These are phyloP conservation scores for Bufotes viridis DNA, from an alignment of 2,797 vertebrate genomes.

Conservation along the genomic window DNA sequence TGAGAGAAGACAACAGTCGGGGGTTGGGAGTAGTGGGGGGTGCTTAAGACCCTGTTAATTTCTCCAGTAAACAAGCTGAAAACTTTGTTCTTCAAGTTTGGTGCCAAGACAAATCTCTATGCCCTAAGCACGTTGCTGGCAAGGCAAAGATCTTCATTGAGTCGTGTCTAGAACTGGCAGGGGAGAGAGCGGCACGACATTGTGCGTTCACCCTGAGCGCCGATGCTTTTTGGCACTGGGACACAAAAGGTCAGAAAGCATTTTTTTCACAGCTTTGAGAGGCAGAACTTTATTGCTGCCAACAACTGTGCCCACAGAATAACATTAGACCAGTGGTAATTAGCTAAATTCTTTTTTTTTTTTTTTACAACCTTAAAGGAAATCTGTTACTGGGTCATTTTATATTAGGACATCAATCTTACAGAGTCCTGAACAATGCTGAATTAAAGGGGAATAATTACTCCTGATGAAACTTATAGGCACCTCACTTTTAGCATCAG, in stretches of 20 bases:
- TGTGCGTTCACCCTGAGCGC: slow-evolving; percentile 6
- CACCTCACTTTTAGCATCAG: neutral
- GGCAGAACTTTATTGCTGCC: slow-evolving; percentile 6
- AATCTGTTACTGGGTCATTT: neutral
- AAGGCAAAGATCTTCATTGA: slow-evolving; percentile 40
- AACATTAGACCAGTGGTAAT: neutral
- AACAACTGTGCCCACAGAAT: neutral
- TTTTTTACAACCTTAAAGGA: neutral
- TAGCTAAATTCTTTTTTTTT: neutral
- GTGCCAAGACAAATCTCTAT: slow-evolving; percentile 9
- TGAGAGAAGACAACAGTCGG: neutral
- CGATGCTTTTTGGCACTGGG: slow-evolving; percentile 14
- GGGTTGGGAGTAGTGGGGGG: neutral
- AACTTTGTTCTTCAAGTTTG: slow-evolving; percentile 11
- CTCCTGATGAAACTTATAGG: neutral
- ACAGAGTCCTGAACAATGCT: neutral
- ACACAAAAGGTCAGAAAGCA: slow-evolving; percentile 19
- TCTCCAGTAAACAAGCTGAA: slow-evolving; percentile 62
- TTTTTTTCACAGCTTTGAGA: slow-evolving; percentile 12
- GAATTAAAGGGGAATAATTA: too few species aligned
- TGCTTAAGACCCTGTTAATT: neutral
- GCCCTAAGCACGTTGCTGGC: slow-evolving; percentile 58
- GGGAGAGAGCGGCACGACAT: slow-evolving; percentile 13
- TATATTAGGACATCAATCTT: too few species aligned
- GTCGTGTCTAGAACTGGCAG: slow-evolving; percentile 33